Percentiles rank a stretch among this genome's conserved stretches.
Evolutionary conservation across 2,888 invertebrate genomes (phyloP).

Genomic region (Phasia obesa): DNA sequence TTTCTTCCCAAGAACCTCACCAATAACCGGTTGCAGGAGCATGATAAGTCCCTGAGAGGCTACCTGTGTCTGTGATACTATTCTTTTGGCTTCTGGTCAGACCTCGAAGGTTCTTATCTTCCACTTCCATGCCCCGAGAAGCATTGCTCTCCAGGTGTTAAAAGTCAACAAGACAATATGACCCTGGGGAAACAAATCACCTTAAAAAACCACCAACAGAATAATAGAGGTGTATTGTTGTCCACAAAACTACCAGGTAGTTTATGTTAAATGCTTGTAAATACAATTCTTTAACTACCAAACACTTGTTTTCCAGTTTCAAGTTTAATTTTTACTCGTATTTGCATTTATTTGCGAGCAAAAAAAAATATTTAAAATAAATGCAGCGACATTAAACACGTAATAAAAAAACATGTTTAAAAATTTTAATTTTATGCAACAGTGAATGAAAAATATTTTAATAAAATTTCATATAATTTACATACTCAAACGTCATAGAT

Average conservation of each 20-base stretch:
- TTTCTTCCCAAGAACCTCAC: too few species aligned
- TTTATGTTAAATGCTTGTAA: neutral
- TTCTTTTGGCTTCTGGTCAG: too few species aligned
- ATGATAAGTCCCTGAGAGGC: too few species aligned
- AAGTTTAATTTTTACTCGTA: slow-evolving; percentile 35
- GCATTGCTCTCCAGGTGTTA: too few species aligned
- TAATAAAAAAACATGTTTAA: slow-evolving; percentile 59
- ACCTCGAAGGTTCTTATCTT: too few species aligned
- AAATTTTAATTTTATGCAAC: slow-evolving; percentile 52
- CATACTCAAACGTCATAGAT: slow-evolving; percentile 21
- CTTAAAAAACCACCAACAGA: neutral
- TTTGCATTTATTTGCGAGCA: slow-evolving; percentile 23
- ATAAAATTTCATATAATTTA: slow-evolving; percentile 32
- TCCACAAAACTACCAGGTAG: neutral
- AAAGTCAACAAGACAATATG: too few species aligned
- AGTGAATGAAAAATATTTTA: slow-evolving; percentile 62
- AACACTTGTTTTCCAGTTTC: slow-evolving; percentile 15
- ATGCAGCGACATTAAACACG: slow-evolving; percentile 66
- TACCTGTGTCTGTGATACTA: too few species aligned
- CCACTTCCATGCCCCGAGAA: too few species aligned
- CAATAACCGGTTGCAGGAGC: too few species aligned
- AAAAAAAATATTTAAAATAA: neutral
- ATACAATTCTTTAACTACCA: slow-evolving; percentile 8
- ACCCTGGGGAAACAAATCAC: too few species aligned
- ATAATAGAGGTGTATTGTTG: neutral